Evolutionary conservation across 2,888 invertebrate species (phyloP).

Genomic region (Lingula anatina): DNA sequence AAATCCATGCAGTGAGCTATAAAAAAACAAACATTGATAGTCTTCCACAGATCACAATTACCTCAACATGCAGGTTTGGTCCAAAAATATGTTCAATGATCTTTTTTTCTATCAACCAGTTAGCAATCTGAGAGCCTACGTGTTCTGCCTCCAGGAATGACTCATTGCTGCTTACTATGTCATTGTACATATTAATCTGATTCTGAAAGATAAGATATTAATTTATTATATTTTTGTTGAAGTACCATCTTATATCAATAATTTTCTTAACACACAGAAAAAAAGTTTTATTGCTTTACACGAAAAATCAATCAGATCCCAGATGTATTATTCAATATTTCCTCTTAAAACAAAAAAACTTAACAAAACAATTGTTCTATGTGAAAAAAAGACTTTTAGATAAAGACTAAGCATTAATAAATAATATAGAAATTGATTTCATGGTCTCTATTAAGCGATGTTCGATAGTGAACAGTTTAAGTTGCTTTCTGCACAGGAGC

Average conservation of each 20-base stretch:
- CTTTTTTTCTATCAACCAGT: conserved; percentile 83
- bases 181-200: conserved; percentile 86
- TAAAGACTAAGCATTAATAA: too few relatives aligned
- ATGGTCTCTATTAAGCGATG: too few relatives aligned
- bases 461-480: too few relatives aligned
- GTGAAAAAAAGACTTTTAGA: too few relatives aligned
- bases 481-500: too few relatives aligned
- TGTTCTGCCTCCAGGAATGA: conserved; percentile 77
- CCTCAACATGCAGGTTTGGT: conserved; percentile 95
- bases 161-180: conserved; percentile 83
- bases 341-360: too few relatives aligned
- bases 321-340: too few relatives aligned
- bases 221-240: neutral
- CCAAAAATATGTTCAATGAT: conserved; percentile 93
- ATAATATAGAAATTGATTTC: too few relatives aligned
- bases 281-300: too few relatives aligned
- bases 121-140: conserved; percentile 66
- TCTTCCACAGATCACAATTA: conserved; percentile 43
- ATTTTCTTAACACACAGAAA: too few relatives aligned
- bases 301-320: too few relatives aligned
- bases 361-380: too few relatives aligned
- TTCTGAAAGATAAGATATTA: conserved; percentile 36
- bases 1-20: neutral
- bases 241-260: neutral
- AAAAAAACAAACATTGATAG: neutral